Evolutionary conservation across 2,888 invertebrate species (phyloP).

Genomic region (Rhagonycha lutea): DNA sequence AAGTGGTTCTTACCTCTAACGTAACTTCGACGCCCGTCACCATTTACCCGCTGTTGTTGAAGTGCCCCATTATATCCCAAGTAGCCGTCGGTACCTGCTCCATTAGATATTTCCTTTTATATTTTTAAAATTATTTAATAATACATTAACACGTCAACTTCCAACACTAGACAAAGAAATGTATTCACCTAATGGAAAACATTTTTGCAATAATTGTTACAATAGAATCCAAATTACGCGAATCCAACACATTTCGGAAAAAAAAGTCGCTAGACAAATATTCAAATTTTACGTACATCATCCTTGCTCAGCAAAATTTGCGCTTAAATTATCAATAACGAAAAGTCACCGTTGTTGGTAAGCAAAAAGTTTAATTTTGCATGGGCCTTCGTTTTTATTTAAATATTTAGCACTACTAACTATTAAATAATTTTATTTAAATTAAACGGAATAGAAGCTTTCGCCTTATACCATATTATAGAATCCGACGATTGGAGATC

Average conservation of each 20-base stretch:
- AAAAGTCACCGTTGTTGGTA: constrained; percentile 36
- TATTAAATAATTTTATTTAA: not conserved
- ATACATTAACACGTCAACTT: not conserved
- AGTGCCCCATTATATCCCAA: constrained; percentile 24
- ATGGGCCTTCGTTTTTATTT: not conserved
- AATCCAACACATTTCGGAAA: not conserved
- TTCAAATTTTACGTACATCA: constrained; percentile 26
- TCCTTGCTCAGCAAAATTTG: constrained; percentile 35
- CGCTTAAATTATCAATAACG: not conserved
- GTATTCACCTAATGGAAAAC: not conserved
- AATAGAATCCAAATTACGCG: not conserved
- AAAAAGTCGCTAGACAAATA: not conserved
- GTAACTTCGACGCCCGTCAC: constrained; percentile 25
- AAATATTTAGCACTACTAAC: not conserved
- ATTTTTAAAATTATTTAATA: constrained; percentile 1
- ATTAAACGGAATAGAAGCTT: not conserved
- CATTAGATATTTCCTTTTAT: constrained; percentile 12
- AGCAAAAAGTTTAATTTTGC: constrained; percentile 31
- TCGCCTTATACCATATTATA: too few species aligned
- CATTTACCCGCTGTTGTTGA: constrained; percentile 13
- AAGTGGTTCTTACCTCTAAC: constrained; percentile 28
- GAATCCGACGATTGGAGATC: not conserved
- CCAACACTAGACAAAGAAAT: constrained; percentile 13
- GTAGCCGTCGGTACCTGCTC: constrained; percentile 20
- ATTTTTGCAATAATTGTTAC: not conserved